A percentile compares a stretch with the other conserved stretches of the same genome.
phyloP scores from a whole-genome alignment of 2,797 vertebrate species.

The Phylloscopus collybita region DNA sequence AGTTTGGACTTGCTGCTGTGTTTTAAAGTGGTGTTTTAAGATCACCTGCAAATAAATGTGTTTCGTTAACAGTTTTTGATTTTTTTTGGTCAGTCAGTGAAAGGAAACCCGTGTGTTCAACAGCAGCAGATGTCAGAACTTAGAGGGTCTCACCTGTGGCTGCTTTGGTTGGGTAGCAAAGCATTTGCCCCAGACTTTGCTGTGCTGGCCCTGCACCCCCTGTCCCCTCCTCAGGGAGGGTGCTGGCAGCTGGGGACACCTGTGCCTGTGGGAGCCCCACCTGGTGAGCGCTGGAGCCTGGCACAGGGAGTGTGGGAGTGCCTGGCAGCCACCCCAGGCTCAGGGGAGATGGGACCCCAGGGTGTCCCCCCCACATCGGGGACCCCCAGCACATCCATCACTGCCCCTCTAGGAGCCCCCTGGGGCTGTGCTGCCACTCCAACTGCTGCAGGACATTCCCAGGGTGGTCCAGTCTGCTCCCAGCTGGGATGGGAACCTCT shows the following conservation, averaged over 20 bases:
- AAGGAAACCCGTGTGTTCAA: not conserved
- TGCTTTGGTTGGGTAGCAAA: not conserved
- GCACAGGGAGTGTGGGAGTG: not conserved
- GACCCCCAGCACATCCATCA: rapidly evolving
- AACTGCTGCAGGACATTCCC: not conserved
- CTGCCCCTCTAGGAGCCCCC: rapidly evolving
- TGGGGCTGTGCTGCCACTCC: not conserved
- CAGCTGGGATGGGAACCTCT: not conserved
- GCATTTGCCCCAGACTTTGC: rapidly evolving
- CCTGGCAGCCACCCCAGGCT: not conserved
- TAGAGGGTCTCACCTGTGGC: not conserved
- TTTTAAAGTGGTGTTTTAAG: not conserved
- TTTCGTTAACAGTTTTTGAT: not conserved
- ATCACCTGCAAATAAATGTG: not conserved
- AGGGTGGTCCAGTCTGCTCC: not conserved
- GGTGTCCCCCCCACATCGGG: not conserved
- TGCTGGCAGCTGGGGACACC: not conserved
- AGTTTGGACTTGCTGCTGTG: not conserved
- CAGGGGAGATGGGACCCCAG: rapidly evolving
- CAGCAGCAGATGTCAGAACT: not conserved
- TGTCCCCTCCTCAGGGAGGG: not conserved
- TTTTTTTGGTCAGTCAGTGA: not conserved
- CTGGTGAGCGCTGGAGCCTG: rapidly evolving
- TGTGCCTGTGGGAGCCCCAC: rapidly evolving
- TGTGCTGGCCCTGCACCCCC: not conserved